phyloP scores from a whole-genome alignment of 1,140 invertebrate genomes.

The Plectrocnemia conspersa region DNA sequence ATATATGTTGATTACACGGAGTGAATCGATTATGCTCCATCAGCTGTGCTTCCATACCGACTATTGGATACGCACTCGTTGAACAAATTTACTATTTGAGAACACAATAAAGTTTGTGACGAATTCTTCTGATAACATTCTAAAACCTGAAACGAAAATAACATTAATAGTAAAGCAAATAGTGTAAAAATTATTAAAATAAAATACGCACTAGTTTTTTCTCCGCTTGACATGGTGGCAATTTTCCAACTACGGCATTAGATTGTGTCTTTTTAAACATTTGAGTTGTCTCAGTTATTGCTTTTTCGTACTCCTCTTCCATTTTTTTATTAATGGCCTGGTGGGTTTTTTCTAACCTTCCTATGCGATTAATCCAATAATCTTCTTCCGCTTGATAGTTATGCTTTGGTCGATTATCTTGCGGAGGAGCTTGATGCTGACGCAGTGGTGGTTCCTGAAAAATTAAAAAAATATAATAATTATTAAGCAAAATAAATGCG shows the following conservation, averaged over 20 bases:
- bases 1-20: too few species aligned
- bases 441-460: too few species aligned
- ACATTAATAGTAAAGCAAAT: background rate
- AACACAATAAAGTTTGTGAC: conserved; percentile 28
- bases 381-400: conserved; percentile 38
- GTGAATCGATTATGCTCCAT: conserved; percentile 21
- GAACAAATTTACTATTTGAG: conserved; percentile 30
- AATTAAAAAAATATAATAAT: too few species aligned
- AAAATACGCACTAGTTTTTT: conserved; percentile 19
- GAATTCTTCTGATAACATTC: conserved; percentile 33
- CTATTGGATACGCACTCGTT: conserved; percentile 31
- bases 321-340: conserved; percentile 48
- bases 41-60: conserved; percentile 27
- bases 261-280: conserved; percentile 32
- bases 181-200: background rate
- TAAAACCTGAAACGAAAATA: conserved; percentile 28
- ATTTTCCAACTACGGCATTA: conserved; percentile 22
- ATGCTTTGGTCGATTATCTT: conserved; percentile 25
- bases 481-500: too few species aligned
- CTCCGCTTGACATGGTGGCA: conserved; percentile 29
- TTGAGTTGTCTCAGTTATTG: conserved; percentile 37
- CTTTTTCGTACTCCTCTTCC: conserved; percentile 52
- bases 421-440: conserved; percentile 12
- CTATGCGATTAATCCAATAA: conserved; percentile 53
- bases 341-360: conserved; percentile 49